Percentiles rank a stretch among this genome's conserved stretches.
Conservation (phyloP, 2,888 invertebrate genomes). For the Polydrusus pterygomalis region DNA sequence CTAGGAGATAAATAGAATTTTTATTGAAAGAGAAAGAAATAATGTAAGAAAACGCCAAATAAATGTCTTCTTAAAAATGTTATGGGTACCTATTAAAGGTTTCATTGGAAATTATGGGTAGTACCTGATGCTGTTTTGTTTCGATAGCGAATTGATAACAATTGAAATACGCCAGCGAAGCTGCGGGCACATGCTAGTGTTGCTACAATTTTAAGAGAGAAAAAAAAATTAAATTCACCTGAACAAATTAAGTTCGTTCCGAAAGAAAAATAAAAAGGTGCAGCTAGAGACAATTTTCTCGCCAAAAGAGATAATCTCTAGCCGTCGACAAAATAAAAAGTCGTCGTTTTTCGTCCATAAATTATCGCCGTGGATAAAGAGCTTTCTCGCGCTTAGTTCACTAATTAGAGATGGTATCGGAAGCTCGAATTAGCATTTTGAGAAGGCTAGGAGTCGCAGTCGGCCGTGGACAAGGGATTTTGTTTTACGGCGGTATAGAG, state of each 20-base stretch:
- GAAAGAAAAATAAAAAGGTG: slow-evolving; percentile 22
- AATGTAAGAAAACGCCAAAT: no score
- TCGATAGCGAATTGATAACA: no score
- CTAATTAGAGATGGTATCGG: slow-evolving; percentile 58
- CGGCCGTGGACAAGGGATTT: slow-evolving; percentile 43
- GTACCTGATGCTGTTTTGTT: no score
- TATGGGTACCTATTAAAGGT: no score
- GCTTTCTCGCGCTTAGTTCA: slow-evolving; percentile 57
- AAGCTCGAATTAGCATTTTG: slow-evolving; percentile 55
- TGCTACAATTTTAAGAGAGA: no score
- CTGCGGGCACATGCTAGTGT: no score
- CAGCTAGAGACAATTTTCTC: slow-evolving; percentile 40
- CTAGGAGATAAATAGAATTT: no score
- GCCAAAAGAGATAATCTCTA: slow-evolving; percentile 50
- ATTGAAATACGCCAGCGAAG: no score
- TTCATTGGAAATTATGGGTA: no score
- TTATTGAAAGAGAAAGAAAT: no score
- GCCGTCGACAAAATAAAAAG: slow-evolving; percentile 48
- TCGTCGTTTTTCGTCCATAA: slow-evolving; percentile 52
- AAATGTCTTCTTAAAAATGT: no score
- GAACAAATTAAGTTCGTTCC: slow-evolving; percentile 34
- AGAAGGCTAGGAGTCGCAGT: slow-evolving; percentile 49
- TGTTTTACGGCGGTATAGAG: slow-evolving; percentile 39
- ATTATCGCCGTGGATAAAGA: slow-evolving; percentile 56
- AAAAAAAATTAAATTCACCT: slow-evolving; percentile 14